phyloP scores from a whole-genome alignment of 2,888 invertebrate species.

The Ferrisia virgata region DNA sequence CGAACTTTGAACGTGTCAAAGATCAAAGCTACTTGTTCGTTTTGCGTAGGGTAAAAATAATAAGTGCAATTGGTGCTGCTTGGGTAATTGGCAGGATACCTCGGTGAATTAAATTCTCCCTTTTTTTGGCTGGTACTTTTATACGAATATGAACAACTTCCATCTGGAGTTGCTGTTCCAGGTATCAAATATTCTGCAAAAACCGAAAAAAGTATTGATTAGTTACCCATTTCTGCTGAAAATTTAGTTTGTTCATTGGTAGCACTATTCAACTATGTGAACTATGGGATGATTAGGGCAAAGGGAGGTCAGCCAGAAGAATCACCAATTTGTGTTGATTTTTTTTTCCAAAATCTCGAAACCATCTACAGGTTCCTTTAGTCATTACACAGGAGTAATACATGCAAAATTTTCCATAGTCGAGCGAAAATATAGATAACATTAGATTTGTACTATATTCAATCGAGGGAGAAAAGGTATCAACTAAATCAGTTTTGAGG shows the following conservation, averaged over 20 bases:
- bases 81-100: constrained; percentile 95
- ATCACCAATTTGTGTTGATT: neutral
- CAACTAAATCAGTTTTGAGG: too few relatives aligned
- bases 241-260: too few relatives aligned
- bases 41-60: constrained; percentile 78
- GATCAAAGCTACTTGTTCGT: constrained; percentile 85
- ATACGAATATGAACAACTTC: constrained; percentile 88
- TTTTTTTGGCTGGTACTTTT: constrained; percentile 79
- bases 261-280: too few relatives aligned
- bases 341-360: neutral
- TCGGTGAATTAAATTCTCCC: constrained; percentile 92
- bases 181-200: constrained; percentile 83
- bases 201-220: neutral
- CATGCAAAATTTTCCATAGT: too few relatives aligned
- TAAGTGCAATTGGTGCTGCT: constrained; percentile 92
- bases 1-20: constrained; percentile 89
- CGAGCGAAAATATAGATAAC: too few relatives aligned
- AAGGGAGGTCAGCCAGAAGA: neutral
- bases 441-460: too few relatives aligned
- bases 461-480: too few relatives aligned
- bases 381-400: too few relatives aligned
- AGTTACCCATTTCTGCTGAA: too few relatives aligned
- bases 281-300: too few relatives aligned
- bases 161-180: constrained; percentile 88
- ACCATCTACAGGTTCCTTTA: too few relatives aligned